phyloP scores from a whole-genome alignment of 2,797 vertebrate genomes.

The Sarcoramphus papa region DNA sequence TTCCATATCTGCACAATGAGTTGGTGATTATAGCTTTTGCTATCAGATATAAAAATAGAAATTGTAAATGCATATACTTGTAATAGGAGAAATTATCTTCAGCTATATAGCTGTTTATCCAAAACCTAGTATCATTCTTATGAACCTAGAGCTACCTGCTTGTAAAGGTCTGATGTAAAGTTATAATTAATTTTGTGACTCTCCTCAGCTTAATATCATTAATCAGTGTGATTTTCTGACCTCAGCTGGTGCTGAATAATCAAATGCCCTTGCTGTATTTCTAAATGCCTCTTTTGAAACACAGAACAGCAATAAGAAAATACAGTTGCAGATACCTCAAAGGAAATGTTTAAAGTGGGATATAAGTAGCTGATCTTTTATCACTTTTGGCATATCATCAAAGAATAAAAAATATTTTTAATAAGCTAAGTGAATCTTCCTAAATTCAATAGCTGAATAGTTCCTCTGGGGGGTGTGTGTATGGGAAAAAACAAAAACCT shows the following conservation, averaged over 20 bases:
- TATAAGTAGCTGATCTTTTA: background rate
- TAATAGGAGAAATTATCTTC: constrained; percentile 32
- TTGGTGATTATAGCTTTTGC: background rate
- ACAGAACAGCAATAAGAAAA: constrained; percentile 15
- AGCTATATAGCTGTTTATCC: constrained; percentile 18
- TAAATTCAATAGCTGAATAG: constrained; percentile 40
- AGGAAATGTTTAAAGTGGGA: background rate
- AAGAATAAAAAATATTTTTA: constrained; percentile 48
- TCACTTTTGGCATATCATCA: background rate
- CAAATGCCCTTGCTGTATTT: background rate
- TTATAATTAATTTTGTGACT: constrained; percentile 33
- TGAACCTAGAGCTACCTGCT: background rate
- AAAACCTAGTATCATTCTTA: constrained; percentile 22
- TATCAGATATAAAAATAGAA: constrained; percentile 1
- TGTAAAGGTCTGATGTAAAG: constrained; percentile 21
- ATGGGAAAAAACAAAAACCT: background rate
- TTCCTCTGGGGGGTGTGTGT: background rate
- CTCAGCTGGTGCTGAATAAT: constrained; percentile 1
- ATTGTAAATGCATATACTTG: constrained; percentile 20
- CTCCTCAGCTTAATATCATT: constrained; percentile 4
- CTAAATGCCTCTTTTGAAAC: background rate
- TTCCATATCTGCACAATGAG: background rate
- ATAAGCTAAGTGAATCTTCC: constrained; percentile 33
- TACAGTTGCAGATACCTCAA: background rate
- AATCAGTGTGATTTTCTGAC: constrained; percentile 27